Conservation (phyloP, 2,888 invertebrate species). For the Julus scanicus region DNA sequence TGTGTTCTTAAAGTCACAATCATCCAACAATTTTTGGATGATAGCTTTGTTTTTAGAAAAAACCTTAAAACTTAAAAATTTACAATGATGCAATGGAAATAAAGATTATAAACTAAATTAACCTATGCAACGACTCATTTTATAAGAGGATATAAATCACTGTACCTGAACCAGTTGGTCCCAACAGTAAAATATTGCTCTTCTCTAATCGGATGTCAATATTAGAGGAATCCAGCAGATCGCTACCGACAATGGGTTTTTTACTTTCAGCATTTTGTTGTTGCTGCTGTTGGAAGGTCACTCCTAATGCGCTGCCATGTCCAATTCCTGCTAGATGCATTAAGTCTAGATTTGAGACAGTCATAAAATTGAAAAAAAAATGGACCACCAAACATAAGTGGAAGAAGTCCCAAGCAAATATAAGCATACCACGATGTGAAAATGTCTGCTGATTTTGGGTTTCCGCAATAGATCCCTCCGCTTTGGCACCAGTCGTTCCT, state of each 20-base stretch:
- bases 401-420: background rate
- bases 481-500: conserved; percentile 52
- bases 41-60: too few species aligned
- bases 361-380: conserved; percentile 53
- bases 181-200: conserved; percentile 92
- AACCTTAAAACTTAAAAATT: too few species aligned
- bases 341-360: conserved; percentile 73
- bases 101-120: too few species aligned
- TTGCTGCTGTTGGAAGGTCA: conserved; percentile 59
- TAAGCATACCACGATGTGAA: conserved; percentile 76
- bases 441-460: conserved; percentile 75
- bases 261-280: conserved; percentile 60
- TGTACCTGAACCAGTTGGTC: conserved; percentile 89
- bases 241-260: conserved; percentile 70
- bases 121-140: too few species aligned
- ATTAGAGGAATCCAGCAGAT: conserved; percentile 82
- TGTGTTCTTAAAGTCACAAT: too few species aligned
- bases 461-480: conserved; percentile 56
- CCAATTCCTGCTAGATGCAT: conserved; percentile 85
- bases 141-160: conserved; percentile 57
- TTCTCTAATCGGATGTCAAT: conserved; percentile 91
- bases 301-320: conserved; percentile 74
- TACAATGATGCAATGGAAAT: too few species aligned
- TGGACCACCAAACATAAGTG: conserved; percentile 46
- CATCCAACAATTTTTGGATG: too few species aligned